phyloP scores from a whole-genome alignment of 2,113 vertebrate genomes.

The Notechis scutatus region DNA sequence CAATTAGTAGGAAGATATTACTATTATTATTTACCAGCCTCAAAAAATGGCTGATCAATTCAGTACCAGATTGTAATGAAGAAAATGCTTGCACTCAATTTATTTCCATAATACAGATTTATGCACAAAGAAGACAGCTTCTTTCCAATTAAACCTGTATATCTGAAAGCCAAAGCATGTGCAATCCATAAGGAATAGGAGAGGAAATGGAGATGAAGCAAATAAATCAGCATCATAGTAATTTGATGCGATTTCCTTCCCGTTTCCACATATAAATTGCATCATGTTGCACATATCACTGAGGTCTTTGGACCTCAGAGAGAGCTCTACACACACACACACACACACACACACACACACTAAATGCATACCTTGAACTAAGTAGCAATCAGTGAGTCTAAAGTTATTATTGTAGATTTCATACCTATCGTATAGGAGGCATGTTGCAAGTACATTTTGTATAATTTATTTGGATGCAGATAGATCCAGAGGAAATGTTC shows the following conservation, averaged over 20 bases:
- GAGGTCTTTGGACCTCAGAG: background rate
- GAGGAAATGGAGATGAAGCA: background rate
- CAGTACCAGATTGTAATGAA: background rate
- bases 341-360: too few species aligned
- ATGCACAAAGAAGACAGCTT: background rate
- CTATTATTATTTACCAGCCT: background rate
- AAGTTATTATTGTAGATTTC: background rate
- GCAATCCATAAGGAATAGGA: background rate
- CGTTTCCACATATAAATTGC: background rate
- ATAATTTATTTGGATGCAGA: background rate
- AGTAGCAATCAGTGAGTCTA: background rate
- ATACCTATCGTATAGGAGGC: background rate
- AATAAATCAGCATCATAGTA: background rate
- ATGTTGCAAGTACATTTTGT: background rate
- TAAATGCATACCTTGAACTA: background rate
- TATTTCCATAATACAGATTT: background rate
- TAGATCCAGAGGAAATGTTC: background rate
- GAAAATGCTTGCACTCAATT: slow-evolving; percentile 21
- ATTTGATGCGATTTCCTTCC: background rate
- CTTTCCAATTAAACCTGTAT: background rate
- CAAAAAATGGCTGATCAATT: background rate
- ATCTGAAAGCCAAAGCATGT: background rate
- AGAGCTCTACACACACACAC: background rate
- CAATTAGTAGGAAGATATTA: background rate
- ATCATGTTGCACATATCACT: background rate